Percentiles rank a stretch among this genome's conserved stretches.
Conservation (phyloP, 2,113 vertebrate species). For the Perca fluviatilis region DNA sequence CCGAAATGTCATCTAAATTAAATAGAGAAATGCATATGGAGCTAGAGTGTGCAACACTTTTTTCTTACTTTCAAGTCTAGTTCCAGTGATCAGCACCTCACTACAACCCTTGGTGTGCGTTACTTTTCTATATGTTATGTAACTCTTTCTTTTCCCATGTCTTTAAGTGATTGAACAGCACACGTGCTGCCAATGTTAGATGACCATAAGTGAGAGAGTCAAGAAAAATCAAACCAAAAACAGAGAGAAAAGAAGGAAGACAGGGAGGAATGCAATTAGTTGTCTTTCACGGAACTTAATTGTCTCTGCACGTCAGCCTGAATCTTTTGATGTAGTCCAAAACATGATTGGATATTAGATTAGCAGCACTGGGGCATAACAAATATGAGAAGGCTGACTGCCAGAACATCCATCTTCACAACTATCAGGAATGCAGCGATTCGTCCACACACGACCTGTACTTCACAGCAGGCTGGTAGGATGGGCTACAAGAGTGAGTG, state of each 20-base stretch:
- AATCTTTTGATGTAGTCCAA: conserved; percentile 71
- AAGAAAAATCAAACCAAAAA: conserved; percentile 4
- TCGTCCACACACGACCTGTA: conserved; percentile 55
- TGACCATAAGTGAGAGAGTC: not conserved
- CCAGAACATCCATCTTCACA: conserved; percentile 79
- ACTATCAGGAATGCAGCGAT: conserved; percentile 71
- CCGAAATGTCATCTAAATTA: too few relatives aligned
- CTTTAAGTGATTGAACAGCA: conserved; percentile 1
- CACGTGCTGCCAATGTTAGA: not conserved
- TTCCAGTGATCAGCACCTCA: too few relatives aligned
- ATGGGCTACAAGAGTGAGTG: not conserved
- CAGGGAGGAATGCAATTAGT: conserved; percentile 44
- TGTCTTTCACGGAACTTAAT: conserved; percentile 61
- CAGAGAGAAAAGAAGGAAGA: conserved; percentile 11
- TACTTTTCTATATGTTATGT: not conserved
- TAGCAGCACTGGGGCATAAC: conserved; percentile 74
- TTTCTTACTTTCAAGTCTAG: too few relatives aligned
- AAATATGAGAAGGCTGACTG: conserved; percentile 73
- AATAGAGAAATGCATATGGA: too few relatives aligned
- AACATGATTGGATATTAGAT: conserved; percentile 73
- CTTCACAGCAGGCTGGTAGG: conserved; percentile 13
- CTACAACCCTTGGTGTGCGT: too few relatives aligned
- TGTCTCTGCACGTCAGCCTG: conserved; percentile 51
- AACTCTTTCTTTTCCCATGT: conserved; percentile 1
- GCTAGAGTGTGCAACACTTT: too few relatives aligned